Evolutionary conservation across 2,888 invertebrate genomes (phyloP).

Genomic region (Deroplatys truncata): DNA sequence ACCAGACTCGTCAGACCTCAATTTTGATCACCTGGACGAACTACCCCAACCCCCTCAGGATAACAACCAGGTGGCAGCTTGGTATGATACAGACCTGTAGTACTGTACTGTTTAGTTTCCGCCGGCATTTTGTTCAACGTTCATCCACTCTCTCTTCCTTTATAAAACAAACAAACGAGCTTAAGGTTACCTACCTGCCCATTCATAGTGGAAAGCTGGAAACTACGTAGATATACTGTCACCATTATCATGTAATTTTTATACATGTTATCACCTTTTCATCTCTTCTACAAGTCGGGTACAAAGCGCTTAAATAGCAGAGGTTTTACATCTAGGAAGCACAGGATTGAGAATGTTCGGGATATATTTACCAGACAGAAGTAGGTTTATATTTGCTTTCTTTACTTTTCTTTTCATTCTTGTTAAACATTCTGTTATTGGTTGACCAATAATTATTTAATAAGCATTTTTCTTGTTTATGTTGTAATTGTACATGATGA

Average conservation of each 20-base stretch:
- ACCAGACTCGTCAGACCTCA: slow-evolving; percentile 62
- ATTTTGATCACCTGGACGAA: slow-evolving; percentile 74
- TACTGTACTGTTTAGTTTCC: not conserved
- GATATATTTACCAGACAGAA: not conserved
- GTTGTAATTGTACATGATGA: not conserved
- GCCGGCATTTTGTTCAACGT: not conserved
- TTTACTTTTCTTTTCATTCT: not conserved
- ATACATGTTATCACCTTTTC: not conserved
- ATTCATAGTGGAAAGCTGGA: not conserved
- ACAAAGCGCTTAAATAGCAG: not conserved
- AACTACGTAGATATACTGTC: not conserved
- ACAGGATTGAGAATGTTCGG: not conserved
- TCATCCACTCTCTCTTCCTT: slow-evolving; percentile 2
- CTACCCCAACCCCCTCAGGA: slow-evolving; percentile 81
- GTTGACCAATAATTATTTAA: not conserved
- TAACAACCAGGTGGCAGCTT: slow-evolving; percentile 89
- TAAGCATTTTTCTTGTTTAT: not conserved
- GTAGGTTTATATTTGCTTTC: not conserved
- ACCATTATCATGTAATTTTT: not conserved
- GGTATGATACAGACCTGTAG: slow-evolving; percentile 96
- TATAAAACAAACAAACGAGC: not conserved
- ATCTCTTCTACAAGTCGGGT: not conserved
- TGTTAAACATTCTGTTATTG: not conserved
- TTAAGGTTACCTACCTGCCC: not conserved
- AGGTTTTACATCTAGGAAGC: not conserved